Percentiles rank a stretch among this genome's conserved stretches.
phyloP scores from a whole-genome alignment of 2,113 vertebrate species.

The Macquaria australasica region DNA sequence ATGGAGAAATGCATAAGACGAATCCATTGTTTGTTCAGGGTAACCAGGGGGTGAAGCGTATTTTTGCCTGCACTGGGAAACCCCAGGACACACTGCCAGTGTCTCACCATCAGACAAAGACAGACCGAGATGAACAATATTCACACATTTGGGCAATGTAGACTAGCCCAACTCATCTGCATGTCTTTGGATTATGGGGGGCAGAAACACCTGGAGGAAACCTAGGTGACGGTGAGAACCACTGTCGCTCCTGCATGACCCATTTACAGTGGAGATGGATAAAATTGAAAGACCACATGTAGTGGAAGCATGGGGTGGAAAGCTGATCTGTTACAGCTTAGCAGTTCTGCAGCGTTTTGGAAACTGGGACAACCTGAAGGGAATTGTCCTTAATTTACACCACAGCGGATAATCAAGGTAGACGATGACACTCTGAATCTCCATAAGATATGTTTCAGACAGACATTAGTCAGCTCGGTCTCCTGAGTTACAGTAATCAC shows the following conservation, averaged over 20 bases:
- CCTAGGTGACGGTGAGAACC: not conserved
- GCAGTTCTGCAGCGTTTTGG: conserved; percentile 30
- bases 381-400: conserved; percentile 64
- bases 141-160: conserved; percentile 17
- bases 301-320: conserved; percentile 9
- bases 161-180: conserved; percentile 7
- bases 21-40: conserved; percentile 39
- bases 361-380: conserved; percentile 61
- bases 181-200: conserved; percentile 12
- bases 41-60: not conserved
- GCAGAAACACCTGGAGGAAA: conserved; percentile 19
- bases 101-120: not conserved
- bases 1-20: not conserved
- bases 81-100: conserved; percentile 24
- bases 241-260: conserved; percentile 23
- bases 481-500: not conserved
- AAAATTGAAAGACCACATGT: conserved; percentile 8
- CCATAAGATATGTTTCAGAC: conserved; percentile 2
- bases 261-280: conserved; percentile 21
- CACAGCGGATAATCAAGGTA: conserved; percentile 14
- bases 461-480: conserved; percentile 22
- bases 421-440: conserved; percentile 15
- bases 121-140: conserved; percentile 17
- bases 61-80: conserved; percentile 35
- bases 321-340: conserved; percentile 47